These are phyloP conservation scores for Tetramorium alpestre DNA, from an alignment of 1,140 invertebrate species.

Conservation along the genomic window DNA sequence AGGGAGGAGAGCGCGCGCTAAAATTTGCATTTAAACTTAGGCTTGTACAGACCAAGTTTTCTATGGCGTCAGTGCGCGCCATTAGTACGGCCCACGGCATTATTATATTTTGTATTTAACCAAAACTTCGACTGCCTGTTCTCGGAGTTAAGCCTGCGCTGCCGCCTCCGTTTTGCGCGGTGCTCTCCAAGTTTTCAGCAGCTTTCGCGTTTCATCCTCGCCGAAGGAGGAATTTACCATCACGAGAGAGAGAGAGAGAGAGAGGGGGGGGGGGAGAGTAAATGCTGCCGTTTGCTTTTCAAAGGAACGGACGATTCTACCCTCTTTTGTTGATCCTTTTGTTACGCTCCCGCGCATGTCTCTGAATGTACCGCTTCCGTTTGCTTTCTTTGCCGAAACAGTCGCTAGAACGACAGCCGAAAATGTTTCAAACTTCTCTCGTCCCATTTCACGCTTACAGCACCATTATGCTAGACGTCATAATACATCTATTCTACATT, in stretches of 20 bases:
- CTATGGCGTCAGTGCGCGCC: slow-evolving; percentile 40
- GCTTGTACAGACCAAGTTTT: slow-evolving; percentile 49
- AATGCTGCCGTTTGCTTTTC: slow-evolving; percentile 43
- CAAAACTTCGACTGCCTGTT: slow-evolving; percentile 67
- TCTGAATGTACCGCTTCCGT: background rate
- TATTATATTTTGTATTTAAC: slow-evolving; percentile 76
- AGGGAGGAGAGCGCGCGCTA: background rate
- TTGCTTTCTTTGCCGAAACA: slow-evolving; percentile 21
- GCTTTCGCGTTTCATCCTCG: slow-evolving; percentile 6
- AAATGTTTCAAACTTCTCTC: slow-evolving; percentile 32
- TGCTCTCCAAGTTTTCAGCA: slow-evolving; percentile 47
- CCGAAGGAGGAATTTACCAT: slow-evolving; percentile 20
- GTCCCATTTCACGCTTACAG: background rate
- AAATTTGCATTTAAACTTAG: slow-evolving; percentile 72
- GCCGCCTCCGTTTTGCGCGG: background rate
- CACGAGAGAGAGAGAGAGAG: background rate
- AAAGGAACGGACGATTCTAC: slow-evolving; percentile 40
- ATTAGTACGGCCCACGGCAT: slow-evolving; percentile 63
- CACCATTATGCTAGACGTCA: background rate
- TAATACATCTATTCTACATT: background rate
- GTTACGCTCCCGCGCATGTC: slow-evolving; percentile 9
- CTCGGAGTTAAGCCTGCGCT: slow-evolving; percentile 36
- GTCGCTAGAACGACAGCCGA: background rate
- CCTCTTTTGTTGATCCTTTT: slow-evolving; percentile 38
- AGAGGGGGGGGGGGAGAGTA: background rate